Percentiles rank a stretch among this genome's conserved stretches.
These are phyloP conservation scores for Etheostoma nigrum DNA, from an alignment of 2,797 vertebrate genomes.

Conservation along the genomic window DNA sequence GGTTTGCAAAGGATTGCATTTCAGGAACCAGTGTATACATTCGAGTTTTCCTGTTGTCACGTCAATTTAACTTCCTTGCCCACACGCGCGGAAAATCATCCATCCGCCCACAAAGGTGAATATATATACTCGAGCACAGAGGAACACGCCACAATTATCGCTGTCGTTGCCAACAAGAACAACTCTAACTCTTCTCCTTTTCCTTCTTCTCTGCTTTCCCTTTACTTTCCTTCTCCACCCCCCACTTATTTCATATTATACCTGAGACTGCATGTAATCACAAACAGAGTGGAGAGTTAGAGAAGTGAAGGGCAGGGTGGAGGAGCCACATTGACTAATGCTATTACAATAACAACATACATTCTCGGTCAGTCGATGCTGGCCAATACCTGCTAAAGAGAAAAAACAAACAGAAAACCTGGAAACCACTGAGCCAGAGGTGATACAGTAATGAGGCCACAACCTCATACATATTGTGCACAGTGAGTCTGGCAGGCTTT, in stretches of 20 bases:
- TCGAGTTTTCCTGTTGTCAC: conserved; percentile 65
- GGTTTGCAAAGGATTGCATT: conserved; percentile 63
- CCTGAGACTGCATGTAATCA: conserved; percentile 44
- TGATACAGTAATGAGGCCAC: conserved; percentile 71
- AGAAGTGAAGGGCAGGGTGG: conserved; percentile 54
- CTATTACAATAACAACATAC: conserved; percentile 68
- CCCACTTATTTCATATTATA: conserved; percentile 44
- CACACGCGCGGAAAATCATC: conserved; percentile 59
- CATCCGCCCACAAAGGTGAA: conserved; percentile 66
- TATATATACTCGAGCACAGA: conserved; percentile 39
- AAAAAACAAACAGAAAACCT: conserved; percentile 27
- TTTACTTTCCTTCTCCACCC: conserved; percentile 11
- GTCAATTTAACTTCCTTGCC: conserved; percentile 67
- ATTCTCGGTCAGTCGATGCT: conserved; percentile 55
- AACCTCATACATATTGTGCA: conserved; percentile 65
- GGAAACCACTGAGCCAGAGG: conserved; percentile 44
- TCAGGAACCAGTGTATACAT: conserved; percentile 70
- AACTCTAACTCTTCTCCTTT: conserved; percentile 18
- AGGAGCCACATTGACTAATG: conserved; percentile 63
- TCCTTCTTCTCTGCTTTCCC: conserved; percentile 6
- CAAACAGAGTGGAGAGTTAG: conserved; percentile 20
- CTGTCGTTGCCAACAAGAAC: conserved; percentile 36
- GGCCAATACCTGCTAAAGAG: conserved; percentile 47
- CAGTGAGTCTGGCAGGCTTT: conserved; percentile 41
- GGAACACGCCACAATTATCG: conserved; percentile 37